Evolutionary conservation across 2,888 invertebrate species (phyloP), one percentile per base, ranked within the genome.

Genomic region (Iphiclides podalirius): DNA sequence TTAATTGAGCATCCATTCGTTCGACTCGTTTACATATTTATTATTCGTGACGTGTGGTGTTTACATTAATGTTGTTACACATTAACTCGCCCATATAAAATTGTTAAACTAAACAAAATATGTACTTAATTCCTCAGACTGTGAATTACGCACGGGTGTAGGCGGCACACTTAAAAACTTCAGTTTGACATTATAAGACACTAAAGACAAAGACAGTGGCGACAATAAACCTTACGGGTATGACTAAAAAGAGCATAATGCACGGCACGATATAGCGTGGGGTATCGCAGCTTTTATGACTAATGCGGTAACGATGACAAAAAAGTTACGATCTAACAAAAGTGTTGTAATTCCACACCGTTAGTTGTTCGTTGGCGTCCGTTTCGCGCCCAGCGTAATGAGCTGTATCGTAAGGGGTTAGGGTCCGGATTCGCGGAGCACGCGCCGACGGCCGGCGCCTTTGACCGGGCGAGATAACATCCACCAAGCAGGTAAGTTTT

Each of bases 401-500:
- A 16, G n/a, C 35, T 41, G 26, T 73, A 64, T 59, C 13, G 1
- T 26, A 4, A 43, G n/a, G n/a, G n/a, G n/a, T n/a, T n/a, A n/a
- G n/a, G n/a, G n/a, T n/a, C n/a, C n/a, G n/a, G n/a, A n/a, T n/a
- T n/a, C n/a, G n/a, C n/a, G n/a, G n/a, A n/a, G n/a, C n/a, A n/a
- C n/a, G n/a, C n/a, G n/a, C n/a, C n/a, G n/a, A n/a, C 70, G 63
- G 83, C 63, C 85, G 86, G 86, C 79, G 78, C 74, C 82, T 87
- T 87, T 87, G 86, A 83, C 75, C 71, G 77, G 63, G 59, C 53
- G 59, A 84, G 86, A 86, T 86, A 86, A 81, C 75, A 86, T 86
- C 86, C 84, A 75, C 73, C 68, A 75, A 68, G 77, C 86, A 86
- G 87, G 87, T 87, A 87, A 79, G 78, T 75, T 79, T 83, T 84